Evolutionary conservation across 2,888 invertebrate species (phyloP), one percentile per base, ranked within the genome.

Genomic region (Euzophera pinguis): DNA sequence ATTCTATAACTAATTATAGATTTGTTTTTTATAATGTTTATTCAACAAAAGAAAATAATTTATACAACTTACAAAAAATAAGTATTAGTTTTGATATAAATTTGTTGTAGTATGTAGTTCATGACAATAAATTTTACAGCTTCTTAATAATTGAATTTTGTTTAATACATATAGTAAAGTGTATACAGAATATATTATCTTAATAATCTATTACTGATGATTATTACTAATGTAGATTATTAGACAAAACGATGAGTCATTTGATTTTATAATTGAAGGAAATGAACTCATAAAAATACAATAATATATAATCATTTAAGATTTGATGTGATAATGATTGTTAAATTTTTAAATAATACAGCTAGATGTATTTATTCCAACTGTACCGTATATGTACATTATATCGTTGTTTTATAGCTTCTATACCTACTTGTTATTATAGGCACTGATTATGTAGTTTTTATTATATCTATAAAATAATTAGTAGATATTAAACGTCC

Each of bases 301-400:
- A 14, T 12, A 32, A 32, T 45, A 32, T n/a, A 32, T 22, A 51
- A 12, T 54, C 14, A 48, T 45, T 57, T 68, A 71, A 71, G 59
- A 63, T 64, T 75, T 53, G 64, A 77, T 78, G 74, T 79, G 75
- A 79, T 75, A 75, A 64, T 62, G 56, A 62, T 69, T 67, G 70
- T 75, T 78, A 71, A 61, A 59, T 65, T 69, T 72, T 68, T 64
- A 54, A 64, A 17, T 61, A 59, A 59, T 60, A 60, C 59, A 57
- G 52, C 53, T 56, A 58, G 54, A 49, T 16, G 10, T 53, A 50
- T 27, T 43, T 49, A 35, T 29, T 47, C 41, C 17, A 34, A 53
- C 39, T 35, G 35, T 41, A 48, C 45, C 35, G 52, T 53, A 49
- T 38, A 43, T 56, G 51, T 55, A 53, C 50, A 55, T 56, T 52